A percentile compares a stretch with the other conserved stretches of the same genome.
Evolutionary conservation across 1,140 invertebrate genomes (phyloP).

Genomic region (Diprion similis): DNA sequence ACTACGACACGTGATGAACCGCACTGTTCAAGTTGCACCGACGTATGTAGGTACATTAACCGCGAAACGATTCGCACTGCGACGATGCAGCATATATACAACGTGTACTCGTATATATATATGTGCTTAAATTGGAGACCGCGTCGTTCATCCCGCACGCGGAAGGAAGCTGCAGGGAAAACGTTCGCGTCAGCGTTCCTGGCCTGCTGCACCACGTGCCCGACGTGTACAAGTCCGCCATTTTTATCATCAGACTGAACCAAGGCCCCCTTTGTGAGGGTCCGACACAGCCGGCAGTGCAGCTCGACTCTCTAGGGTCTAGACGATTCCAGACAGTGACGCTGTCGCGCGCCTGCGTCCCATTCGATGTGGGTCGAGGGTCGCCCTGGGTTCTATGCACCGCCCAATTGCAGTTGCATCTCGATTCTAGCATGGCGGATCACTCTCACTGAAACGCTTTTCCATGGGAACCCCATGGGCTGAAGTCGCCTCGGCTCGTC

Average conservation of each 20-base stretch:
- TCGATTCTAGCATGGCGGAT: conserved; percentile 16
- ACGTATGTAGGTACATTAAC: no score
- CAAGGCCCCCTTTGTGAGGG: neutral
- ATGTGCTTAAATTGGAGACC: no score
- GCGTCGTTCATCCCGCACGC: no score
- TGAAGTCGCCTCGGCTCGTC: conserved; percentile 28
- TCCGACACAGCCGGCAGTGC: neutral
- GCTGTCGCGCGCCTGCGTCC: neutral
- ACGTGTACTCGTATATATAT: no score
- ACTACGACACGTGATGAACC: no score
- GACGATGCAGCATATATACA: no score
- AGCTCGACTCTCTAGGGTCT: neutral
- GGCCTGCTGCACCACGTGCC: neutral
- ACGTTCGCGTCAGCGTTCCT: no score
- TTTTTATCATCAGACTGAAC: neutral
- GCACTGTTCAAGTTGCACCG: no score
- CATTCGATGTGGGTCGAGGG: neutral
- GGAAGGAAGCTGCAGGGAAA: no score
- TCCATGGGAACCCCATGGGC: conserved; percentile 38
- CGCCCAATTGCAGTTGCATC: conserved; percentile 14
- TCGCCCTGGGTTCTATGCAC: conserved; percentile 10
- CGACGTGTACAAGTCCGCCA: neutral
- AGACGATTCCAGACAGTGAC: neutral
- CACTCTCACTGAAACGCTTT: neutral
- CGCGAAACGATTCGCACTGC: no score